These are phyloP conservation scores for Aulostomus chinensis DNA, from an alignment of 2,797 vertebrate species.

Conservation along the genomic window DNA sequence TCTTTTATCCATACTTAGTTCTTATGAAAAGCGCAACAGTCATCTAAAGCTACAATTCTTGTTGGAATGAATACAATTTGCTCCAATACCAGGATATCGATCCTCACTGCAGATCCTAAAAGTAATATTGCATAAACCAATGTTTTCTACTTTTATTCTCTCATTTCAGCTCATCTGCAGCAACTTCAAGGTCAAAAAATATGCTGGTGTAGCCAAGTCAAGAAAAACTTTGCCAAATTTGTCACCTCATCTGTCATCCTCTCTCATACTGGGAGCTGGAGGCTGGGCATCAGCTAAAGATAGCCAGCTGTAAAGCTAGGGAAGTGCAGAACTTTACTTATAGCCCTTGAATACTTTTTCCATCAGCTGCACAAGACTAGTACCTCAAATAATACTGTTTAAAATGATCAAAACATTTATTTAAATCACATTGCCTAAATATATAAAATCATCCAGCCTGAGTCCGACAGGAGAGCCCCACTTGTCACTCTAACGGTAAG, in stretches of 20 bases:
- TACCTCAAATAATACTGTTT: not conserved
- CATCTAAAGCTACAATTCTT: no score
- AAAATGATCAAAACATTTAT: not conserved
- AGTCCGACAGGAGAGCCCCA: no score
- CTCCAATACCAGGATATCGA: not conserved
- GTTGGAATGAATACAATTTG: no score
- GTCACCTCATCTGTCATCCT: conserved; percentile 10
- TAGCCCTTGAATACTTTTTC: not conserved
- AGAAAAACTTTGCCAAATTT: conserved; percentile 12
- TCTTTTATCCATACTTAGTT: not conserved
- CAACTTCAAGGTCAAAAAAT: conserved; percentile 3
- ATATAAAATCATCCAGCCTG: no score
- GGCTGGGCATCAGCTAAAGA: not conserved
- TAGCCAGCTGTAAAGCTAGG: conserved; percentile 1
- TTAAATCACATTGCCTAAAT: no score
- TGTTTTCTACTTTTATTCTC: not conserved
- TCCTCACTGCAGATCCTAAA: not conserved
- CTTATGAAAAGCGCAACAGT: no score
- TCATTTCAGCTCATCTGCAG: not conserved
- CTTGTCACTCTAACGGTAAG: no score
- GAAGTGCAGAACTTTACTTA: conserved; percentile 4
- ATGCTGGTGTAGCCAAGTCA: not conserved
- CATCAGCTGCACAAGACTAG: not conserved
- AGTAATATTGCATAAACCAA: no score
- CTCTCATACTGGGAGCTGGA: conserved; percentile 1